Base-by-base conservation (phyloP, 53 echinoderm and acorn worm genomes). In the Actinopyga echinites region DNA sequence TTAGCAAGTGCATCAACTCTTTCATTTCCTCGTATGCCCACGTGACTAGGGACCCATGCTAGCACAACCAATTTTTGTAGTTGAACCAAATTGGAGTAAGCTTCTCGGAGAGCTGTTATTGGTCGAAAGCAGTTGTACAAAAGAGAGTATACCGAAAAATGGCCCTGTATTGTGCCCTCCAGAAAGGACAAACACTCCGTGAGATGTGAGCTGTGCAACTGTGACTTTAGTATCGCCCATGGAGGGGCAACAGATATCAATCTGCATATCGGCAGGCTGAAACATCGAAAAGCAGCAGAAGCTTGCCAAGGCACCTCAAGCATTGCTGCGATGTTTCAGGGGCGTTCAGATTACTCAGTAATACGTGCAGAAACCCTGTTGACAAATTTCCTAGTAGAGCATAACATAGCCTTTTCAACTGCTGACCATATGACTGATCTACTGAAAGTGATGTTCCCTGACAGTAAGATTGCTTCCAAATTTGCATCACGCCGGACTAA, bases 391-490 rank as follows among this genome's bases (percentile, higher is more conserved):
- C 4, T 90, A 19, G 83, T 90, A 2, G 91, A 87, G 57, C 91
- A 90, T 36, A 90, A 87, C 64, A 45, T 86, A 6, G 54, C 82
- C 1, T 64, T 90, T 35, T 21, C 59, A 21, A 32, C 75, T 21
- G 25, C 82, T 4, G 82, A 88, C 58, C 59, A 74, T 30, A 56
- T 91, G 13, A 80, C 82, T 37, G 79, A 69, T 24, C 30, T 91
- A 31, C 69, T 81, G 38, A 91, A 91, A 55, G 21, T 52, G 49
- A 87, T 87, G 87, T 91, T 84, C 69, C 91, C 87, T 42, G 81
- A 84, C 64, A 91, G 87, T 57, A 84, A 80, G 52, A 87, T 91
- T 28, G 91, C 87, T 4, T 45, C 58, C 23, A 55, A 84, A 71
- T 84, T 84, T 74, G 35, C 84, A 24, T 84, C 35, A 24, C 71